Percentiles rank a stretch among this genome's conserved stretches.
Evolutionary conservation across 92 coral and sea anemone genomes (phyloP).

Genomic region (Pocillopora meandrina): DNA sequence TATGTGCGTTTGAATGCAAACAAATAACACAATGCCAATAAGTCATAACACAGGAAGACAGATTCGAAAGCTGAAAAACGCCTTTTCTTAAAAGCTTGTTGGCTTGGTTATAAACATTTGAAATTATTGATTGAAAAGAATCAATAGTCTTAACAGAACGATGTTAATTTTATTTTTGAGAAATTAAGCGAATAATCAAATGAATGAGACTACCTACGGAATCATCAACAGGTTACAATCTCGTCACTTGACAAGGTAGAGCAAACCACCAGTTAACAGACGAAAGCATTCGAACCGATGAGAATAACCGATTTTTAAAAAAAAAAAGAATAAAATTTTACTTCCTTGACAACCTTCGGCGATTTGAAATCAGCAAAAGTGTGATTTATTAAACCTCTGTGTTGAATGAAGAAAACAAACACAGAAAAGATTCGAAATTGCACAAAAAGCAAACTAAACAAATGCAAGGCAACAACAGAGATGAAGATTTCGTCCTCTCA

Average conservation of each 20-base stretch:
- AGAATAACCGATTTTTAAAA: background rate
- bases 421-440: no score
- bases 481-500: no score
- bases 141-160: background rate
- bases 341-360: background rate
- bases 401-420: no score
- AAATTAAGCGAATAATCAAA: background rate
- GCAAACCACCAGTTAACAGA: constrained; percentile 22
- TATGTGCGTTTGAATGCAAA: background rate
- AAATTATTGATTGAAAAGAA: background rate
- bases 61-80: background rate
- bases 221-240: background rate
- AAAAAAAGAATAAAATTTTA: background rate
- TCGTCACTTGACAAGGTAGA: background rate
- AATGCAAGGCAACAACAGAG: no score
- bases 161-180: background rate
- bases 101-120: background rate
- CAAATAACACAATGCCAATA: background rate
- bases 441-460: no score
- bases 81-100: background rate
- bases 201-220: constrained; percentile 3
- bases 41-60: background rate
- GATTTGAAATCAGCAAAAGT: no score
- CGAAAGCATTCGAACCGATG: background rate
- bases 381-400: no score